Evolutionary conservation across 2,113 vertebrate species (phyloP).

Genomic region (Mustelus asterias): DNA sequence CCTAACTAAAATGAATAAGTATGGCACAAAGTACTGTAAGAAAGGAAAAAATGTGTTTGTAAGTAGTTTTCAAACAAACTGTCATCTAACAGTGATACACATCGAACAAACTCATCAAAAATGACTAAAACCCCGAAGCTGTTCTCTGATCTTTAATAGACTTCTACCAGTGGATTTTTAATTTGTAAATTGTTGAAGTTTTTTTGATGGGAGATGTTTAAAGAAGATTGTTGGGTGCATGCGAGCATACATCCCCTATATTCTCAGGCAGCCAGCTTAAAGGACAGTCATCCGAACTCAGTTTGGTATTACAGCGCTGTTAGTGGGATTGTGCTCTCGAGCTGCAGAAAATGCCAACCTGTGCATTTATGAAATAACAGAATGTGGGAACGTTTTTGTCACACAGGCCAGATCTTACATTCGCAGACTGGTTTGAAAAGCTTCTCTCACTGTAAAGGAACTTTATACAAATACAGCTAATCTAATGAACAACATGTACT

Average conservation of each 20-base stretch:
- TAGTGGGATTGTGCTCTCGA: not conserved
- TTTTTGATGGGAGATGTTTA: not conserved
- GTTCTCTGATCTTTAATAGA: not conserved
- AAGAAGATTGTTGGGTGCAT: not conserved
- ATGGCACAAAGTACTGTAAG: not conserved
- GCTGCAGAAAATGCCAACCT: not conserved
- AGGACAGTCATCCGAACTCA: not conserved
- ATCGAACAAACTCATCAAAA: not conserved
- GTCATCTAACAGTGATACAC: not conserved
- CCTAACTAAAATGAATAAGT: not conserved
- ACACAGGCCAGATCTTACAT: not conserved
- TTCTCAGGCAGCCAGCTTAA: not conserved
- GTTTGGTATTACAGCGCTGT: not conserved
- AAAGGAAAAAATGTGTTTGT: conserved; percentile 15
- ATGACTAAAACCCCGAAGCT: not conserved
- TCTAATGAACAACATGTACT: not conserved
- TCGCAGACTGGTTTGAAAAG: not conserved
- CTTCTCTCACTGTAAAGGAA: not conserved
- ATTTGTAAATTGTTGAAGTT: conserved; percentile 19
- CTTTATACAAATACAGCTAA: not conserved
- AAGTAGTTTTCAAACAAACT: conserved; percentile 14
- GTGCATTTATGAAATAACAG: not conserved
- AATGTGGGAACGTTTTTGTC: not conserved
- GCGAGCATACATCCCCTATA: conserved; percentile 5
- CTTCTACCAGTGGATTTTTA: not conserved